These are phyloP conservation scores for Epinotia ramella DNA, from an alignment of 2,888 invertebrate genomes.

Conservation along the genomic window DNA sequence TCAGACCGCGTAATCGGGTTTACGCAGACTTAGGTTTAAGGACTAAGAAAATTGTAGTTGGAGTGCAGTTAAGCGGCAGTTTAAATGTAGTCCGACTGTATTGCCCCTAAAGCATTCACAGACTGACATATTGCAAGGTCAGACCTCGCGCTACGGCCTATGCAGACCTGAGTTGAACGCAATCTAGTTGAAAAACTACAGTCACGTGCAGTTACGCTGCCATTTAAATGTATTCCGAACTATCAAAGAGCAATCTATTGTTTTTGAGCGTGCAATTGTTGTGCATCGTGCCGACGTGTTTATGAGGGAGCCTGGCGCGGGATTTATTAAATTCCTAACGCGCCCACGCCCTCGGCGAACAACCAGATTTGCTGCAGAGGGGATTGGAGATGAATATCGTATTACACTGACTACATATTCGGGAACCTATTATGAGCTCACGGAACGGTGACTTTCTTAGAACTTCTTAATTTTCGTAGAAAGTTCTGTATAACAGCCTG, in stretches of 20 bases:
- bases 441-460: no score
- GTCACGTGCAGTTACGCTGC: neutral
- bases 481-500: neutral
- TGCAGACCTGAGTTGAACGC: neutral
- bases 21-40: neutral
- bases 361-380: no score
- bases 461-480: no score
- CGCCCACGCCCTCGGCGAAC: neutral
- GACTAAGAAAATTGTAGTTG: neutral
- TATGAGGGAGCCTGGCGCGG: neutral
- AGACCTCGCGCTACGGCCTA: neutral
- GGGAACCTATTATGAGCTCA: no score
- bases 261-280: neutral
- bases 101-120: no score
- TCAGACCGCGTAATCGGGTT: neutral
- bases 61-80: neutral
- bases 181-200: neutral
- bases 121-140: neutral
- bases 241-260: neutral
- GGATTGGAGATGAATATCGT: neutral
- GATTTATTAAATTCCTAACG: constrained; percentile 4
- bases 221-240: neutral
- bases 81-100: neutral
- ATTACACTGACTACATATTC: neutral
- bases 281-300: neutral